These are phyloP conservation scores for Bolborhynchus lineola DNA, from an alignment of 2,113 vertebrate genomes.

Conservation along the genomic window DNA sequence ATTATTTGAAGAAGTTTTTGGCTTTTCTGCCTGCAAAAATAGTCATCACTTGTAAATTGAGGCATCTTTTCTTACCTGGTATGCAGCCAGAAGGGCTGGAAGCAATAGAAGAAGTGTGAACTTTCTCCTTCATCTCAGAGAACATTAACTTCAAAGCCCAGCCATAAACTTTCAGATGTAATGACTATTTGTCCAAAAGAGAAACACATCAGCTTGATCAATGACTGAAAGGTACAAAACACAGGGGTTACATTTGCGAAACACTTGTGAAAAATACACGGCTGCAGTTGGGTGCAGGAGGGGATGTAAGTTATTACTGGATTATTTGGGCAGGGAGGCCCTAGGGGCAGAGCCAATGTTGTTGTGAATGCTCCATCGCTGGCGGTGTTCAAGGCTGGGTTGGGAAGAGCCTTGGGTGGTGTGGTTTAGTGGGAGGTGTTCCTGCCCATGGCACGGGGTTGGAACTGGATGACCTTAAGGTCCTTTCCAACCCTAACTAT, in stretches of 20 bases:
- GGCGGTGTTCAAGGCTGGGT: no score
- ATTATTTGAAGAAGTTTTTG: constrained; percentile 31
- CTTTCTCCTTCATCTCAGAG: constrained; percentile 60
- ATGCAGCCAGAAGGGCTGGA: constrained; percentile 36
- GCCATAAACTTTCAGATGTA: constrained; percentile 46
- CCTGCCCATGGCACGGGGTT: no score
- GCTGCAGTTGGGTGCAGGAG: background rate
- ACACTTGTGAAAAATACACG: background rate
- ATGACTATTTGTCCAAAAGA: constrained; percentile 44
- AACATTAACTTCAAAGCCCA: constrained; percentile 62
- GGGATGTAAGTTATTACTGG: background rate
- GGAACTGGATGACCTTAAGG: no score
- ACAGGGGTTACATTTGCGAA: constrained; percentile 40
- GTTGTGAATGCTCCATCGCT: background rate
- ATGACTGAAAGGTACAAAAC: constrained; percentile 47
- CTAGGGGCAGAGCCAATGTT: background rate
- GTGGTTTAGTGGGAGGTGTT: no score
- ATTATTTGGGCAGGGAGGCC: background rate
- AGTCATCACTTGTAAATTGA: constrained; percentile 51
- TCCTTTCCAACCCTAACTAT: no score
- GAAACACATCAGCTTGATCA: constrained; percentile 42
- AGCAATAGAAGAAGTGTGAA: constrained; percentile 61
- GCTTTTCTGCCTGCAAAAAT: constrained; percentile 53
- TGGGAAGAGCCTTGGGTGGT: no score
- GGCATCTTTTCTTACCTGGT: constrained; percentile 46